phyloP scores from a whole-genome alignment of 2,797 vertebrate genomes.

The Scyliorhinus canicula region DNA sequence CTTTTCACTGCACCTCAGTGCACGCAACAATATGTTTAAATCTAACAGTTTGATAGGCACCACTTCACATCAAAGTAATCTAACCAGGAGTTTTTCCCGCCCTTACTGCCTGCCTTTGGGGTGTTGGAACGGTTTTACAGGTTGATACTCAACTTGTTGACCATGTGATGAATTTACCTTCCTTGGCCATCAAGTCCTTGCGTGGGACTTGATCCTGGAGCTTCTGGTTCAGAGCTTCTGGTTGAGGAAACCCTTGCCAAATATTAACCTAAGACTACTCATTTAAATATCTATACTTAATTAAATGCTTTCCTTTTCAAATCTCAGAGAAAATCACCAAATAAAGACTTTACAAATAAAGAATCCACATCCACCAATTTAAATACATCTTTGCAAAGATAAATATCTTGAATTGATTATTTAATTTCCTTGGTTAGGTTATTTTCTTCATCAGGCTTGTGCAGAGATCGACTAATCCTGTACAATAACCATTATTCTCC shows the following conservation, averaged over 20 bases:
- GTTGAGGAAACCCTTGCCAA: neutral
- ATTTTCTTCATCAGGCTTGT: neutral
- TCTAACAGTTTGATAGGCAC: too few species aligned
- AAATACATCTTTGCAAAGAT: neutral
- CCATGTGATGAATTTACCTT: too few species aligned
- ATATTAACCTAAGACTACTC: neutral
- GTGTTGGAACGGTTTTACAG: too few species aligned
- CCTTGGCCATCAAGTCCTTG: too few species aligned
- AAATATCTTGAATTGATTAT: slow-evolving; percentile 11
- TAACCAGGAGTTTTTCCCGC: too few species aligned
- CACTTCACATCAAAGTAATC: too few species aligned
- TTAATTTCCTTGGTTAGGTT: neutral
- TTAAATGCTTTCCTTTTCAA: neutral
- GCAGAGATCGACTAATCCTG: neutral
- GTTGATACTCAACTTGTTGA: too few species aligned
- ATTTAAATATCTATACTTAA: neutral
- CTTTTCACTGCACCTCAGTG: too few species aligned
- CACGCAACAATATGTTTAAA: too few species aligned
- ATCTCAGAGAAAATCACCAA: neutral
- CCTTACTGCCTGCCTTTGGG: too few species aligned
- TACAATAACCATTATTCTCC: neutral
- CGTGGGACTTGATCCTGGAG: too few species aligned
- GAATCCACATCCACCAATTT: neutral
- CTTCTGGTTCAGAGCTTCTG: too few species aligned
- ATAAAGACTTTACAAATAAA: neutral